Conservation (phyloP, 2,113 vertebrate genomes). For the Phylloscopus whistleri region DNA sequence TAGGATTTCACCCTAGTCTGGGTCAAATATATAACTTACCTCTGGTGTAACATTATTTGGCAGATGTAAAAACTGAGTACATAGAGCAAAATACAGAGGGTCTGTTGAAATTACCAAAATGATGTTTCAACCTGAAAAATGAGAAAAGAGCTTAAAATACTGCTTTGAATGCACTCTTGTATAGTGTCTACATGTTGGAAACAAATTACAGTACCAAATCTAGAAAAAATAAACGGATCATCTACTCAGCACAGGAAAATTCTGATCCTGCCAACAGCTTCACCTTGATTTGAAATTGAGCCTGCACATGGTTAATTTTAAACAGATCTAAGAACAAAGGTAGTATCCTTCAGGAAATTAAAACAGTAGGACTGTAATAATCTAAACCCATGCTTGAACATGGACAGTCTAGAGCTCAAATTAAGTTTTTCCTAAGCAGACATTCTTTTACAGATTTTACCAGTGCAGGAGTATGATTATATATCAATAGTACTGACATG, state of each 20-base stretch:
- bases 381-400: background rate
- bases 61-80: background rate
- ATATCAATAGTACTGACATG: background rate
- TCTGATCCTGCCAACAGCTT: background rate
- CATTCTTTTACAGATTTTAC: constrained; percentile 39
- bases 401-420: background rate
- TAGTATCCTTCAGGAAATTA: background rate
- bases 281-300: background rate
- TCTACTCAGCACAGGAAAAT: constrained; percentile 1
- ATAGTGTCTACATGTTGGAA: background rate
- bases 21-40: background rate
- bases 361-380: background rate
- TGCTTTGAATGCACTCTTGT: background rate
- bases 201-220: constrained; percentile 22
- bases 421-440: constrained; percentile 42
- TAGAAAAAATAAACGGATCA: background rate
- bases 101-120: background rate
- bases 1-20: background rate
- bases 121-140: background rate
- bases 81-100: background rate
- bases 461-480: constrained; percentile 9
- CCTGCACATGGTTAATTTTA: background rate
- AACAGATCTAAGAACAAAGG: background rate
- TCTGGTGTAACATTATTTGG: background rate
- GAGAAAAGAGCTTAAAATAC: background rate